These are phyloP conservation scores for Caretta caretta DNA, from an alignment of 2,113 vertebrate species.

Conservation along the genomic window DNA sequence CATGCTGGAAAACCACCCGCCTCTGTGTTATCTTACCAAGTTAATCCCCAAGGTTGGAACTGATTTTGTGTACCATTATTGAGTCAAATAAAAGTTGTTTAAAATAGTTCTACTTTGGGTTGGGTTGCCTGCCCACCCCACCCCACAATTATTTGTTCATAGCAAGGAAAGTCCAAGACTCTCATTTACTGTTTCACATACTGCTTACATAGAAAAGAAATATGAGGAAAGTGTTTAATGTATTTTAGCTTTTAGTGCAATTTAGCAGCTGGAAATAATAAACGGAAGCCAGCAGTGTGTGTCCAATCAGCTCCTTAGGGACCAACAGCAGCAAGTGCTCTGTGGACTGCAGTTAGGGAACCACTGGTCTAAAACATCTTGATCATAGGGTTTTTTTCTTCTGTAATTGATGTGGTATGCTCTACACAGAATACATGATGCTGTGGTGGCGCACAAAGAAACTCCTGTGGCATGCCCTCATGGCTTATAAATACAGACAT, in stretches of 20 bases:
- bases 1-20: slow-evolving; percentile 44
- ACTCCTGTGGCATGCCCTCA: not conserved
- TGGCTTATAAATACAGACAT: not conserved
- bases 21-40: slow-evolving; percentile 39
- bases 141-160: slow-evolving; percentile 22
- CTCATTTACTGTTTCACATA: slow-evolving; percentile 23
- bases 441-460: not conserved
- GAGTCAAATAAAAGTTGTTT: slow-evolving; percentile 36
- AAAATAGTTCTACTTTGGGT: slow-evolving; percentile 36
- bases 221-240: slow-evolving; percentile 14
- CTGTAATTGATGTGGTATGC: not conserved
- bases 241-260: slow-evolving; percentile 43
- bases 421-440: rapidly evolving
- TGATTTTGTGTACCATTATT: slow-evolving; percentile 55
- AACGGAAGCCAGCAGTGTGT: not conserved
- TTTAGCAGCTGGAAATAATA: slow-evolving; percentile 8
- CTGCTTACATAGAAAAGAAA: slow-evolving; percentile 14
- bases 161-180: slow-evolving; percentile 18
- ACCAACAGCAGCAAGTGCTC: not conserved
- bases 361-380: not conserved
- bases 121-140: not conserved
- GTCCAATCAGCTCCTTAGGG: not conserved
- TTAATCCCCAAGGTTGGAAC: slow-evolving; percentile 58
- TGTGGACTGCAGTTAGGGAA: not conserved
- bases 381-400: not conserved